Conservation (phyloP, 2,797 vertebrate species). For the Coccyzus lansbergi region DNA sequence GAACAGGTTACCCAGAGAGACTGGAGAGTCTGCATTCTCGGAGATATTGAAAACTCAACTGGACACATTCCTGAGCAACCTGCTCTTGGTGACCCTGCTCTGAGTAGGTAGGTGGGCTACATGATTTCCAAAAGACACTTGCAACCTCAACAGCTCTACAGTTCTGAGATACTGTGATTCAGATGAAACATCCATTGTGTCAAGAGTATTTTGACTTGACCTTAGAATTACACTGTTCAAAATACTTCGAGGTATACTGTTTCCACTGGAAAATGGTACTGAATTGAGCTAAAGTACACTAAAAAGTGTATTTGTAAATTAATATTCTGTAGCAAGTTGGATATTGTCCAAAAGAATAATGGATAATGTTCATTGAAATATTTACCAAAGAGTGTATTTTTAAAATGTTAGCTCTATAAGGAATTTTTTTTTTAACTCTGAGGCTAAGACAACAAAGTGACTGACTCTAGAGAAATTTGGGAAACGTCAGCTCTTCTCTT, state of each 20-base stretch:
- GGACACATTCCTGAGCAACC: background rate
- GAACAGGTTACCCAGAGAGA: background rate
- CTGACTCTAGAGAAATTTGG: background rate
- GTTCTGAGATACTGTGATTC: background rate
- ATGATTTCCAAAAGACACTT: background rate
- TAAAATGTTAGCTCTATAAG: background rate
- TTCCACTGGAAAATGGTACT: background rate
- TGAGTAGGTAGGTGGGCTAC: background rate
- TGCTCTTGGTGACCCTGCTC: background rate
- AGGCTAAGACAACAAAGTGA: background rate
- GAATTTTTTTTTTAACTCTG: background rate
- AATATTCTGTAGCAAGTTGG: background rate
- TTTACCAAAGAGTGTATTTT: background rate
- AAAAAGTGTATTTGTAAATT: background rate
- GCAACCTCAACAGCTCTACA: background rate
- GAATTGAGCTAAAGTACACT: background rate
- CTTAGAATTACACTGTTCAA: background rate
- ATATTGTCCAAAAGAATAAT: background rate
- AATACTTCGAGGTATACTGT: background rate
- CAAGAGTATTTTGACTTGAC: background rate
- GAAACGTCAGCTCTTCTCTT: background rate
- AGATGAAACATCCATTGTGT: background rate
- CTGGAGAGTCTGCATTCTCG: background rate
- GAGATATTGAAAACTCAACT: background rate
- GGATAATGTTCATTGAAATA: background rate